Evolutionary conservation across 2,113 vertebrate species (phyloP).

Genomic region (Asarcornis scutulata): DNA sequence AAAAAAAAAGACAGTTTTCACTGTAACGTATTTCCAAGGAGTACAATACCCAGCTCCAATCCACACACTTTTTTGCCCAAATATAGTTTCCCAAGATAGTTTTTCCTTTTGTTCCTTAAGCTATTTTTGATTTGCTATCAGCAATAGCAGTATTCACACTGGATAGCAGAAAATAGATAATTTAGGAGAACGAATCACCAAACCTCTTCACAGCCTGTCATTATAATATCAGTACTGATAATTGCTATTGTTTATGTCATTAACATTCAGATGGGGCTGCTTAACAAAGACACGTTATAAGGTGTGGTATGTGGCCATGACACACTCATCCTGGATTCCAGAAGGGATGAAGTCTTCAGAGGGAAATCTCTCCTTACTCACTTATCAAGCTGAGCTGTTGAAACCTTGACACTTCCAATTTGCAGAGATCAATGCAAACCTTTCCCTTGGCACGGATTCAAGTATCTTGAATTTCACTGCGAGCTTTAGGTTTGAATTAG

Average conservation of each 20-base stretch:
- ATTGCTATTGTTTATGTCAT: conserved; percentile 47
- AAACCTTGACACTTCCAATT: conserved; percentile 64
- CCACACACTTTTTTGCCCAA: neutral
- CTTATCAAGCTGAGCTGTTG: conserved; percentile 42
- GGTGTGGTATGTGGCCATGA: neutral
- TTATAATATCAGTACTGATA: conserved; percentile 49
- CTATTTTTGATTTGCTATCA: conserved; percentile 7
- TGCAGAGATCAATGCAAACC: conserved; percentile 58
- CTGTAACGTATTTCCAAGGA: neutral
- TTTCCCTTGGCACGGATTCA: conserved; percentile 33
- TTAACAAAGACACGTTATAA: neutral
- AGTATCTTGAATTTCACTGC: conserved; percentile 37
- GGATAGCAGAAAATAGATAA: neutral
- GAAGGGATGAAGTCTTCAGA: conserved; percentile 10
- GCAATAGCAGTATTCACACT: neutral
- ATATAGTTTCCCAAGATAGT: neutral
- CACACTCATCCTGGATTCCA: conserved; percentile 23
- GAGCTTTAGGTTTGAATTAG: conserved; percentile 35
- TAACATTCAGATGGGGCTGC: conserved; percentile 35
- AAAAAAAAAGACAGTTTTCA: neutral
- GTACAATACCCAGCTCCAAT: neutral
- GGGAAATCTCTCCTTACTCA: conserved; percentile 38
- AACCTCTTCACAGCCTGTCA: neutral
- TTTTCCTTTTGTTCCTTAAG: neutral
- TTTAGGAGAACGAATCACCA: conserved; percentile 41